These are phyloP conservation scores for Micronycteris hirsuta DNA, from an alignment of 2,113 vertebrate genomes.

Conservation along the genomic window DNA sequence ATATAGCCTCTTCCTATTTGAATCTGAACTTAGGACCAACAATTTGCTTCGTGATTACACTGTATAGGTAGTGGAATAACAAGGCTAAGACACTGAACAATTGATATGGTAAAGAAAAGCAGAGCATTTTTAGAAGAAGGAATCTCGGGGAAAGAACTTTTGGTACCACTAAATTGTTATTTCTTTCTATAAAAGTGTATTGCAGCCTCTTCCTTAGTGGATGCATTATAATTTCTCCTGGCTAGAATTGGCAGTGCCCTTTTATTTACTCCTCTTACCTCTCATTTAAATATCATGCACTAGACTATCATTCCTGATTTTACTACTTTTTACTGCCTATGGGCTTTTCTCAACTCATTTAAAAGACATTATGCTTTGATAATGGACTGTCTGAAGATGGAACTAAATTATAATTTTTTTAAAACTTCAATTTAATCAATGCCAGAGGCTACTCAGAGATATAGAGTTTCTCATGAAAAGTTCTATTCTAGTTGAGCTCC, in stretches of 20 bases:
- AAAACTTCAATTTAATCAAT: constrained; percentile 69
- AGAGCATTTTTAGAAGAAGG: not conserved
- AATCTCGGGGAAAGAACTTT: not conserved
- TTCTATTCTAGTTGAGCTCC: constrained; percentile 43
- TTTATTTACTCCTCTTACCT: constrained; percentile 61
- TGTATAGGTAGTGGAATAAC: not conserved
- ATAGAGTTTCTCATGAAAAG: constrained; percentile 35
- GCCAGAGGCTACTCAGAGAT: constrained; percentile 56
- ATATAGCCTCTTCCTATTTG: not conserved
- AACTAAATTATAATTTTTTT: constrained; percentile 70
- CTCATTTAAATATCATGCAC: constrained; percentile 55
- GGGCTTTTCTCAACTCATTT: constrained; percentile 67
- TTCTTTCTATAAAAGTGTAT: not conserved
- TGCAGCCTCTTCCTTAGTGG: not conserved
- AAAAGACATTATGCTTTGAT: constrained; percentile 72
- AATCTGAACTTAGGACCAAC: not conserved
- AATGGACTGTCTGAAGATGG: constrained; percentile 69
- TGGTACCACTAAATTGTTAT: not conserved
- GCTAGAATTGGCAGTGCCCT: constrained; percentile 20
- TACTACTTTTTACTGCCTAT: constrained; percentile 61
- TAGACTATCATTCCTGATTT: constrained; percentile 53
- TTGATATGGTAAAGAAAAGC: not conserved
- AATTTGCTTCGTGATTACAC: not conserved
- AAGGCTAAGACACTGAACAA: not conserved
- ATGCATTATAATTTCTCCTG: constrained; percentile 18